These are phyloP conservation scores for Enteromius anoplus DNA, from an alignment of 2,797 vertebrate genomes.

Conservation along the genomic window DNA sequence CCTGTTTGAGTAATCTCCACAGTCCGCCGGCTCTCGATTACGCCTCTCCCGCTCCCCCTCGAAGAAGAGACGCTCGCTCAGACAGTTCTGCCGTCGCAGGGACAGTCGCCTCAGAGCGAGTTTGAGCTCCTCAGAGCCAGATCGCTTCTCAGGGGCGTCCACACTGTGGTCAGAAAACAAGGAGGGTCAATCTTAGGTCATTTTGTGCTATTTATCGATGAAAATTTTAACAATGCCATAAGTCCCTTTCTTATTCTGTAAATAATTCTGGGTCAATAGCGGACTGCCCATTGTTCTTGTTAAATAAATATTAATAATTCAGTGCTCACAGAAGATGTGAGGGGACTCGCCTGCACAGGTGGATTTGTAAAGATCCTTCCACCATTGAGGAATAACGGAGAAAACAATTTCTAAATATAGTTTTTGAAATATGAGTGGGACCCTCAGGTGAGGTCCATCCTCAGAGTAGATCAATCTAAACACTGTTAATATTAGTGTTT, in stretches of 20 bases:
- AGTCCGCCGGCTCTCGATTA: slow-evolving; percentile 78
- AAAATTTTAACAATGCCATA: background rate
- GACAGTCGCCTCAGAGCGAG: slow-evolving; percentile 91
- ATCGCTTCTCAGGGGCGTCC: slow-evolving; percentile 82
- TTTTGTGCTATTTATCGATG: background rate
- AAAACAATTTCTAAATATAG: background rate
- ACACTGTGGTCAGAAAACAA: slow-evolving; percentile 47
- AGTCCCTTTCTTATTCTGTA: background rate
- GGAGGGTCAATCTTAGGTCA: background rate
- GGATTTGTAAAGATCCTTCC: background rate
- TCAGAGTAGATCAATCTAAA: slow-evolving; percentile 67
- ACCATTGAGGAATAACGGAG: background rate
- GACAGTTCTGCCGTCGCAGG: slow-evolving; percentile 92
- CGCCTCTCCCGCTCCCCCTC: slow-evolving; percentile 91
- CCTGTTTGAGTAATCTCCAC: slow-evolving; percentile 75
- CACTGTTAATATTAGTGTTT: slow-evolving; percentile 77
- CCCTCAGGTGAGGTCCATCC: slow-evolving; percentile 32
- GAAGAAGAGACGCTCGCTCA: slow-evolving; percentile 92
- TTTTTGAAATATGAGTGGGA: background rate
- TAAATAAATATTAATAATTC: background rate
- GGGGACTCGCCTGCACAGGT: background rate
- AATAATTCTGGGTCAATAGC: background rate
- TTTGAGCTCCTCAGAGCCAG: slow-evolving; percentile 88
- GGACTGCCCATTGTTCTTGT: background rate
- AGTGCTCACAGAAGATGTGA: background rate